Base-by-base conservation (phyloP, 2,888 invertebrate species). In the Stomorhina lunata region DNA sequence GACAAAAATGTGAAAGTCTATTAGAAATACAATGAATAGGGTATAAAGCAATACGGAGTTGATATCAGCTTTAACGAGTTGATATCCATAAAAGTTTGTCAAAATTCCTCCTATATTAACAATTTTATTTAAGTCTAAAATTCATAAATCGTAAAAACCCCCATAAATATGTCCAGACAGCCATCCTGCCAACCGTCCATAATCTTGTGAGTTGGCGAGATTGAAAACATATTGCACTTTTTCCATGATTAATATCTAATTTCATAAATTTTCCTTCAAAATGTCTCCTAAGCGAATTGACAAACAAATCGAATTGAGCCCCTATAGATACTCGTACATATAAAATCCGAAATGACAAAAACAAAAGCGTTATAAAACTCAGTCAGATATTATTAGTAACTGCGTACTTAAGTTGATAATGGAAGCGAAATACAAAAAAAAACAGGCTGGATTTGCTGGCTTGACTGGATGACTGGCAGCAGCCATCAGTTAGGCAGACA, bases 401-500 rank as follows among this genome's bases (percentile, higher is more conserved):
- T 66, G 37, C 57, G 68, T 57, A 6, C 22, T 73, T 22, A 10
- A 25, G 59, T 69, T 61, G 15, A 69, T 53, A 76, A 76, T 48
- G 48, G 45, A 37, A 76, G 20, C 5, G 27, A 40, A 61, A n/a
- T n/a, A n/a, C n/a, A n/a, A n/a, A 53, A 69, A 45, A 7, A 32
- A 12, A 27, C 59, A 65, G 66, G 65, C 45, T 37, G 25, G 17
- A 3, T 17, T 76, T 55, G 59, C 57, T 78, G 77, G 9, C 43
- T 48, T 78, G 77, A 6, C 43, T 78, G 71, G n/a, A 55, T 71
- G 40, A 34, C 53, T 78, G 73, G 50, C 66, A 50, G 79, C 73
- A 73, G 72, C 68, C 71, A 72, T 27, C 59, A 68, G 68, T 27
- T 55, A 72, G 55, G 55, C 34, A 37, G 48, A 22, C 45, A 65